Evolutionary conservation across 35 echinoderm and acorn worm species (phyloP), one percentile per base, ranked within the genome.

Genomic region (Apostichopus japonicus): DNA sequence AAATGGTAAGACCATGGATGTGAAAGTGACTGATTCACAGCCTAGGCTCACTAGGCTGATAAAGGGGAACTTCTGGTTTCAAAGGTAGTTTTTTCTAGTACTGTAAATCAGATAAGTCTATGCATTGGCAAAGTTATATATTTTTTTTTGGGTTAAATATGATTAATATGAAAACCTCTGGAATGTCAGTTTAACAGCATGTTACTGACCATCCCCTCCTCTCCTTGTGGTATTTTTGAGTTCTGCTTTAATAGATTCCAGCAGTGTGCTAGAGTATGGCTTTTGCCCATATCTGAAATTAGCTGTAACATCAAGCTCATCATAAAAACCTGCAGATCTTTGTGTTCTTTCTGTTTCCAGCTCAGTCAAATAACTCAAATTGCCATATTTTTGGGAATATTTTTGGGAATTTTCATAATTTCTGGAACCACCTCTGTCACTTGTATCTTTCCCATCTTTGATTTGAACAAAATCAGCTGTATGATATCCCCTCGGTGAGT

Each of bases 201-300:
- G 2, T 44, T 44, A 44, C 3, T 15, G 63, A 11, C 79, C 79
- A 54, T 83, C 79, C 7, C 51, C 79, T 8, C 33, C 19, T 83
- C 79, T 83, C 15, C 79, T 44, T 6, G 33, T 55, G 14, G 24
- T 83, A 8, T 55, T 55, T 67, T 19, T 11, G 2, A 83, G 79
- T 87, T 87, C 86, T 6, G 86, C 53, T 87, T 87, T 87, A 56
- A 87, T 87, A n/a, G 86, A 87, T 14, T 87, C 86, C 51, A 87
- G 24, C 86, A 87, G 56, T 6, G 86, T 62, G 17, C 86, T 87
- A 19, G 86, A 63, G 22, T 54, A 57, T 53, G 53, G 86, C 61
- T 23, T 8, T 44, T 0, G 33, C 2, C 33, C 33, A 4, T 44
- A 44, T 71, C 61, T 63, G 13, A 13, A 24, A 8, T 5, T 63